phyloP scores from a whole-genome alignment of 2,797 vertebrate genomes.

The Melanogrammus aeglefinus region DNA sequence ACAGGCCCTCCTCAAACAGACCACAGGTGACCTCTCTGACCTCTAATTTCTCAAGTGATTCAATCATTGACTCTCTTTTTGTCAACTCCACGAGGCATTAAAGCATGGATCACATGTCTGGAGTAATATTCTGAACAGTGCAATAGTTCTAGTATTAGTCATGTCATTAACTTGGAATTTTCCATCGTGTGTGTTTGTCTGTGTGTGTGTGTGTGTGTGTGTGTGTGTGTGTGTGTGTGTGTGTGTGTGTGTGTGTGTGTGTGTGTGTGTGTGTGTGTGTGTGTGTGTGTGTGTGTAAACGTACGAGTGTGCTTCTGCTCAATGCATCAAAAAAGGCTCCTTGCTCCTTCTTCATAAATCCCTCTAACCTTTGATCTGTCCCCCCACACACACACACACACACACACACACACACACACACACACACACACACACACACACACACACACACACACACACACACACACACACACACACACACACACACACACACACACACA shows the following conservation, averaged over 20 bases:
- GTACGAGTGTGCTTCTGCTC: background rate
- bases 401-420: background rate
- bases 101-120: background rate
- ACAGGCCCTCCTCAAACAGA: constrained; percentile 95
- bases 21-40: constrained; percentile 79
- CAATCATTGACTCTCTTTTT: background rate
- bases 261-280: too few species aligned
- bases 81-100: background rate
- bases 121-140: background rate
- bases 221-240: background rate
- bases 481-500: background rate
- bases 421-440: constrained; percentile 57
- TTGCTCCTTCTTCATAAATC: background rate
- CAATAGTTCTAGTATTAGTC: background rate
- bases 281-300: background rate
- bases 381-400: constrained; percentile 38
- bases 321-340: background rate
- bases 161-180: background rate
- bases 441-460: constrained; percentile 39
- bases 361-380: background rate
- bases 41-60: background rate
- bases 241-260: background rate
- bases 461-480: constrained; percentile 40
- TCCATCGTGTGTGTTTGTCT: too few species aligned
- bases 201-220: background rate